Evolutionary conservation across 2,797 vertebrate genomes (phyloP).

Genomic region (Lutjanus argentimaculatus): DNA sequence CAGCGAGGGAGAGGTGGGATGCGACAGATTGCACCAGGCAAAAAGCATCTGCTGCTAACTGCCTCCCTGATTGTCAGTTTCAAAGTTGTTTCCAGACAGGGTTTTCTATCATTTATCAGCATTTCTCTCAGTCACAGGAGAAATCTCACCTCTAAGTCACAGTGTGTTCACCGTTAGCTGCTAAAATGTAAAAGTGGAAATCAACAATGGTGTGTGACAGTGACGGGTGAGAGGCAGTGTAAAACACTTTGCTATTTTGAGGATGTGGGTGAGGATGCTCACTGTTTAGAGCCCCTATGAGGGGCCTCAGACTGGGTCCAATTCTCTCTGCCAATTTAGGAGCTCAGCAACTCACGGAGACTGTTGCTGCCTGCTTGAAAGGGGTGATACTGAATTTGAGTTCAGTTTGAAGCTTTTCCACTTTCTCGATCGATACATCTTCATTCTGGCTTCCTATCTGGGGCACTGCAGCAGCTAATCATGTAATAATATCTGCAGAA

Average conservation of each 20-base stretch:
- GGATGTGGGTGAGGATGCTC: conserved; percentile 35
- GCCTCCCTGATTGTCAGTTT: conserved; percentile 36
- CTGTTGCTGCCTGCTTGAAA: conserved; percentile 10
- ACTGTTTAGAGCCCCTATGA: conserved; percentile 11
- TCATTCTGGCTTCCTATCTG: conserved; percentile 57
- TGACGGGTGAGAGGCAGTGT: conserved; percentile 34
- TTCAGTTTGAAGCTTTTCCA: conserved; percentile 36
- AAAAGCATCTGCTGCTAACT: conserved; percentile 41
- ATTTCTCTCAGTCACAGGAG: conserved; percentile 20
- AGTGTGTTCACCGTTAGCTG: conserved; percentile 19
- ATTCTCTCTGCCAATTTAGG: conserved; percentile 41
- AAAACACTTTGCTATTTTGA: conserved; percentile 62
- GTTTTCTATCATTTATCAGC: conserved; percentile 47
- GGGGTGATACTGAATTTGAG: conserved; percentile 29
- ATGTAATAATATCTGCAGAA: conserved; percentile 55
- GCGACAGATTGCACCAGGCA: conserved; percentile 20
- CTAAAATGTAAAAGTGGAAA: conserved; percentile 49
- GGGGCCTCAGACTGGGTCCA: conserved; percentile 36
- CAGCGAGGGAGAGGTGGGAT: conserved; percentile 9
- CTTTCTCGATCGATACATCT: conserved; percentile 45
- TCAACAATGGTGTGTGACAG: conserved; percentile 26
- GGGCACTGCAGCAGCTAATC: conserved; percentile 52
- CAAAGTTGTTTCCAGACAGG: conserved; percentile 31
- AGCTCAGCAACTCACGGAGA: conserved; percentile 33
- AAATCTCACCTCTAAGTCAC: conserved; percentile 27